These are phyloP conservation scores for Malurus elegans DNA, from an alignment of 2,113 vertebrate genomes.

Conservation along the genomic window DNA sequence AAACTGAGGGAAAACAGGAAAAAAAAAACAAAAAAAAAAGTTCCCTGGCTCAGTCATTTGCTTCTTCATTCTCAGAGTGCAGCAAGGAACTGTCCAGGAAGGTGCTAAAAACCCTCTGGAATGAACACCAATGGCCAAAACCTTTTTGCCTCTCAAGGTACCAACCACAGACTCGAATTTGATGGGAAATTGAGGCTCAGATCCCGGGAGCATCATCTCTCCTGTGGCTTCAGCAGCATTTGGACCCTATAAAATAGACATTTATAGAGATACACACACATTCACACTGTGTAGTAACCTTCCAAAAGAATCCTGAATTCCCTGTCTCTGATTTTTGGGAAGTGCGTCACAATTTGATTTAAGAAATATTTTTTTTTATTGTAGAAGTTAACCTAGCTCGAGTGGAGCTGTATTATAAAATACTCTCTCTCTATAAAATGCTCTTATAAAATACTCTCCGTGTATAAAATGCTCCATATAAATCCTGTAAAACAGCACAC, in stretches of 20 bases:
- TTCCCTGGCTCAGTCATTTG: slow-evolving; percentile 31
- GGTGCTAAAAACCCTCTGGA: not conserved
- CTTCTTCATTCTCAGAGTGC: not conserved
- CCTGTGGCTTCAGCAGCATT: not conserved
- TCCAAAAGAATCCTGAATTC: not conserved
- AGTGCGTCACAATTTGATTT: not conserved
- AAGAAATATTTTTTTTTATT: not conserved
- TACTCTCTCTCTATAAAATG: not conserved
- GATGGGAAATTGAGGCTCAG: not conserved
- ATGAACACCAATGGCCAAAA: not conserved
- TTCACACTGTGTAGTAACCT: not conserved
- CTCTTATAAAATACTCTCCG: not conserved
- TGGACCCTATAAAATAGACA: not conserved
- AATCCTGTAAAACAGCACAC: rapidly evolving
- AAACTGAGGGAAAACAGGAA: not conserved
- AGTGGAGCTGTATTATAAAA: not conserved
- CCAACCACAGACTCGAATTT: rapidly evolving
- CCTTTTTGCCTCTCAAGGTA: not conserved
- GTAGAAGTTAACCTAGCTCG: not conserved
- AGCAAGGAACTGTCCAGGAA: not conserved
- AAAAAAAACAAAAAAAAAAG: not conserved
- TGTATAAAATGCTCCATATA: rapidly evolving
- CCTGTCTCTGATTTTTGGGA: not conserved
- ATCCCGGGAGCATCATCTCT: rapidly evolving
- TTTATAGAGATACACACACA: rapidly evolving